Evolutionary conservation across 2,113 vertebrate species (phyloP).

Genomic region (Erythrocebus patas): DNA sequence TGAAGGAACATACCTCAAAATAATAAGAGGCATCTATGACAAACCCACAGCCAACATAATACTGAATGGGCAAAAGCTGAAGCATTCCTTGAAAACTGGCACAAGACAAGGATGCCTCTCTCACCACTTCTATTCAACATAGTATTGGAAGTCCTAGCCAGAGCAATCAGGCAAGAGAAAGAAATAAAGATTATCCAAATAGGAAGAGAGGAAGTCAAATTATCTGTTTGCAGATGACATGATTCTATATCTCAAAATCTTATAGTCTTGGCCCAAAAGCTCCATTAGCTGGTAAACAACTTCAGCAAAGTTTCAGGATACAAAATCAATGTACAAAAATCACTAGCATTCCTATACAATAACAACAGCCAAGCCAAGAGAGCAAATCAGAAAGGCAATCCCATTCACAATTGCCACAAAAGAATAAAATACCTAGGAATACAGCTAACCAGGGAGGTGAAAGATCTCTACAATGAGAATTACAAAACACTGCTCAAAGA

Average conservation of each 20-base stretch:
- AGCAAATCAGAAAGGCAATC: no score
- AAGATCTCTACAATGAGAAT: not conserved
- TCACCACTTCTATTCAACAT: not conserved
- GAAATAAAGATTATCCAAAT: not conserved
- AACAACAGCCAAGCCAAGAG: no score
- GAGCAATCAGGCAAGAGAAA: not conserved
- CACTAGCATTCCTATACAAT: no score
- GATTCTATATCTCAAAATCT: not conserved
- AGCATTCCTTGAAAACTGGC: not conserved
- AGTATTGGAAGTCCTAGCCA: not conserved
- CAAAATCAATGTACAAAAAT: not conserved
- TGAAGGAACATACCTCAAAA: no score
- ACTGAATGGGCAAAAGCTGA: not conserved
- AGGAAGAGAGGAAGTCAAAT: not conserved
- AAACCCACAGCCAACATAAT: not conserved
- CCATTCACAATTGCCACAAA: not conserved
- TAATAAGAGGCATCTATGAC: no score
- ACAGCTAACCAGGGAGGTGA: no score
- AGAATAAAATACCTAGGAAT: not conserved
- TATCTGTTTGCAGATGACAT: not conserved
- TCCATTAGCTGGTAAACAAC: not conserved
- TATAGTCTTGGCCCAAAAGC: not conserved
- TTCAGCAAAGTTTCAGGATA: not conserved
- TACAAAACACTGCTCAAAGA: not conserved
- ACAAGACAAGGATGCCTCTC: not conserved